Conservation (phyloP, 1,140 invertebrate species). For the Heliothis subflexa region DNA sequence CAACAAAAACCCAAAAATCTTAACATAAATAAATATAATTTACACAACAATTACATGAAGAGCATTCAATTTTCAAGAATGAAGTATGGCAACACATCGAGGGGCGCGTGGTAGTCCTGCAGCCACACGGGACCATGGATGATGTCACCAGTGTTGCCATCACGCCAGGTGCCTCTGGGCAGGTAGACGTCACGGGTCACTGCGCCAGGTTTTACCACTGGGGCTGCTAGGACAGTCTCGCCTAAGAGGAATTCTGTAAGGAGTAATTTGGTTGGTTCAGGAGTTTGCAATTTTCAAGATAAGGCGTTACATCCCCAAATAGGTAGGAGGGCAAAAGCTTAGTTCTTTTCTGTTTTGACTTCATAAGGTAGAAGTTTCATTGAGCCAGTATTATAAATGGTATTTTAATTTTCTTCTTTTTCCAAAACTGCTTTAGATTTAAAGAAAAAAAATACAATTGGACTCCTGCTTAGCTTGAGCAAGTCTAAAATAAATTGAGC, state of each 20-base stretch:
- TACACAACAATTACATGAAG: constrained; percentile 27
- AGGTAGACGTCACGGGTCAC: constrained; percentile 92
- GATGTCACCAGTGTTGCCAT: constrained; percentile 73
- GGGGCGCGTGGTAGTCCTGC: constrained; percentile 89
- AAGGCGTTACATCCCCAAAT: no score
- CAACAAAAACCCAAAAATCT: constrained; percentile 1
- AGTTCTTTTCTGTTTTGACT: no score
- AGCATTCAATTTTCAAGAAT: constrained; percentile 46
- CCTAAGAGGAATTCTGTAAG: constrained; percentile 93
- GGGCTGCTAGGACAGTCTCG: constrained; percentile 93
- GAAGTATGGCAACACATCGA: constrained; percentile 90
- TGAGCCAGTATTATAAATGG: neutral
- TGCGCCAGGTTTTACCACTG: constrained; percentile 89
- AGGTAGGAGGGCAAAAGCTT: no score
- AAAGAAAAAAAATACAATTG: no score
- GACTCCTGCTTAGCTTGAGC: no score
- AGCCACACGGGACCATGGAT: constrained; percentile 87
- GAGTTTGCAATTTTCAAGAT: neutral
- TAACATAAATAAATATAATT: constrained; percentile 20
- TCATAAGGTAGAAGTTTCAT: no score
- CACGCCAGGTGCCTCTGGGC: constrained; percentile 83
- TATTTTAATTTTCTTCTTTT: neutral
- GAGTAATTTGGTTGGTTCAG: neutral
- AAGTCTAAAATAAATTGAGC: no score
- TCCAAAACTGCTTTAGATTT: no score